phyloP scores from a whole-genome alignment of 1,140 invertebrate genomes.

The Rhizoglyphus robini region DNA sequence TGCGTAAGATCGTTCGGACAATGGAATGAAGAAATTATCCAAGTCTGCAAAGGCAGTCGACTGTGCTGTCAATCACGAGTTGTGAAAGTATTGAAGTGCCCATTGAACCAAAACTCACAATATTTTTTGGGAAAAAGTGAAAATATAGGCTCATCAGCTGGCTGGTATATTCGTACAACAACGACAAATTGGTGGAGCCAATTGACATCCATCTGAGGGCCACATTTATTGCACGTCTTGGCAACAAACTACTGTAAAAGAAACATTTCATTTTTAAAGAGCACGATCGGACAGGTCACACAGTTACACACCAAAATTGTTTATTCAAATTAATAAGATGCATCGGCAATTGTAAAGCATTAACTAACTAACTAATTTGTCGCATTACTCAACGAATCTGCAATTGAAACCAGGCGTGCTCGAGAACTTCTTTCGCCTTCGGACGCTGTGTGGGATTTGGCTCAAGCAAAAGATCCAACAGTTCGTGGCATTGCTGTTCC shows the following conservation, averaged over 20 bases:
- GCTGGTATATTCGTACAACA: neutral
- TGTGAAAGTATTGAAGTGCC: neutral
- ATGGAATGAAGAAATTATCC: neutral
- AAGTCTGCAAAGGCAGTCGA: neutral
- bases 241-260: constrained; percentile 5
- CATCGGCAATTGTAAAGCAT: too few species aligned
- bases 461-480: constrained; percentile 59
- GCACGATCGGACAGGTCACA: neutral
- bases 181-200: constrained; percentile 13
- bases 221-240: constrained; percentile 20
- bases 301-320: too few species aligned
- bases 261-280: too few species aligned
- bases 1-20: constrained; percentile 9
- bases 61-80: neutral
- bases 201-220: constrained; percentile 21
- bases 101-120: constrained; percentile 9
- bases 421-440: constrained; percentile 42
- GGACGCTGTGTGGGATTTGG: constrained; percentile 55
- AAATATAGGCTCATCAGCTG: neutral
- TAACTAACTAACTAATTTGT: too few species aligned
- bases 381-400: neutral
- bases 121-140: neutral
- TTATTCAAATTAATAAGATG: too few species aligned
- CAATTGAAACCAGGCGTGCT: constrained; percentile 22
- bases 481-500: constrained; percentile 44